Conservation (phyloP, 2,888 invertebrate genomes). For the Lasioglossum villosulum region DNA sequence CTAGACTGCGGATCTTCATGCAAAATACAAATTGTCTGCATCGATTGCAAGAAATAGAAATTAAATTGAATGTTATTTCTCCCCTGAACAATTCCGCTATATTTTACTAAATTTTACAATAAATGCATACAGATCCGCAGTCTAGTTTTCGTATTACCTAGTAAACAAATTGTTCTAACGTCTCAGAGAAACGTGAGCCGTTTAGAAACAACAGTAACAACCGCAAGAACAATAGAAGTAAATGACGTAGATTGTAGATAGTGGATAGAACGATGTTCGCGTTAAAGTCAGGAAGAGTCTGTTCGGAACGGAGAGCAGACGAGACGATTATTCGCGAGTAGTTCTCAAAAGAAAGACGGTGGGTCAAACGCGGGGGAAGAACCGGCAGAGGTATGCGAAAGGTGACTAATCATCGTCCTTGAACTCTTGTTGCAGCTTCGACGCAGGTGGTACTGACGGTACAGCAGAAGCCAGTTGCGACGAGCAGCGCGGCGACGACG, state of each 20-base stretch:
- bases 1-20: too few species aligned
- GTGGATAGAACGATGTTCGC: not conserved
- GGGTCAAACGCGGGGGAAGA: slow-evolving; percentile 55
- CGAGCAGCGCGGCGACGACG: slow-evolving; percentile 65
- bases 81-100: too few species aligned
- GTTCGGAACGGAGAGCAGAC: not conserved
- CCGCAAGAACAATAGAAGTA: not conserved
- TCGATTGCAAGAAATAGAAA: too few species aligned
- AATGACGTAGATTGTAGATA: not conserved
- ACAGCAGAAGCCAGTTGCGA: slow-evolving; percentile 86
- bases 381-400: slow-evolving; percentile 64
- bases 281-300: not conserved
- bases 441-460: slow-evolving; percentile 90
- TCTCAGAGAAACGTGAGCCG: not conserved
- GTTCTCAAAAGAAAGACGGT: slow-evolving; percentile 50
- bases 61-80: too few species aligned
- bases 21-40: too few species aligned
- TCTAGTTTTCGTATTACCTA: not conserved
- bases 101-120: too few species aligned
- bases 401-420: slow-evolving; percentile 73
- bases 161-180: not conserved
- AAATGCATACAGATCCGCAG: too few species aligned
- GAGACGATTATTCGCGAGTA: slow-evolving; percentile 13
- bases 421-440: slow-evolving; percentile 86
- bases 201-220: not conserved